Percentiles rank a stretch among this genome's conserved stretches.
Evolutionary conservation across 2,797 vertebrate species (phyloP).

Genomic region (Furcifer pardalis): DNA sequence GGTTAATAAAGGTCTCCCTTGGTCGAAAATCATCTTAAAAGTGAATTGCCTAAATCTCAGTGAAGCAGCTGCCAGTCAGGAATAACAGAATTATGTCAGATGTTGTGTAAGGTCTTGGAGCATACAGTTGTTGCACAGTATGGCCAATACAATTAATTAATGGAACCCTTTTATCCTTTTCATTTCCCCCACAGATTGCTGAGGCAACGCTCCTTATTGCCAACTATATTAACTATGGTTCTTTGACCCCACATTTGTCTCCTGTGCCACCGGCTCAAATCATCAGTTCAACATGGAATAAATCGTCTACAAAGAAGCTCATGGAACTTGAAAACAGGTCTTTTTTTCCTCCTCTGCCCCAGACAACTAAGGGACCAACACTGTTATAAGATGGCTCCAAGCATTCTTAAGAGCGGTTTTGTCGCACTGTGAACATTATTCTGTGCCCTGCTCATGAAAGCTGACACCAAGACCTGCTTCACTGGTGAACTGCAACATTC

Average conservation of each 20-base stretch:
- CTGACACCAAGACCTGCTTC: constrained; percentile 19
- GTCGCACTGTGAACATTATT: constrained; percentile 21
- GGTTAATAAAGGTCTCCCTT: too few species aligned
- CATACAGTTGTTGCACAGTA: background rate
- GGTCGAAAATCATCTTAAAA: too few species aligned
- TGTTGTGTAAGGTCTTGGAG: background rate
- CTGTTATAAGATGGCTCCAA: constrained; percentile 82
- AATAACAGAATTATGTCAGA: background rate
- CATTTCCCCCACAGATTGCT: constrained; percentile 81
- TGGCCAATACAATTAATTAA: background rate
- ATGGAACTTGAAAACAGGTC: constrained; percentile 83
- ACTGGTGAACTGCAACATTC: constrained; percentile 38
- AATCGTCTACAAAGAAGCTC: constrained; percentile 65
- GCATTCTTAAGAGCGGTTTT: constrained; percentile 30
- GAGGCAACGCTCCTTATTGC: constrained; percentile 91
- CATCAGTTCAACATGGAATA: constrained; percentile 48
- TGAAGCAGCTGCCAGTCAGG: background rate
- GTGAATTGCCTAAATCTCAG: background rate
- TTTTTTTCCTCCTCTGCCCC: constrained; percentile 80
- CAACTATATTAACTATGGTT: constrained; percentile 92
- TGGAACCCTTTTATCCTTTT: constrained; percentile 41
- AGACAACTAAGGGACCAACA: constrained; percentile 86
- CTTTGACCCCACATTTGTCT: constrained; percentile 63
- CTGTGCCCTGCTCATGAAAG: constrained; percentile 22
- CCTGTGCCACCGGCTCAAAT: constrained; percentile 63